Base-by-base conservation (phyloP, 2,888 invertebrate species). In the Cosmia pyralina region DNA sequence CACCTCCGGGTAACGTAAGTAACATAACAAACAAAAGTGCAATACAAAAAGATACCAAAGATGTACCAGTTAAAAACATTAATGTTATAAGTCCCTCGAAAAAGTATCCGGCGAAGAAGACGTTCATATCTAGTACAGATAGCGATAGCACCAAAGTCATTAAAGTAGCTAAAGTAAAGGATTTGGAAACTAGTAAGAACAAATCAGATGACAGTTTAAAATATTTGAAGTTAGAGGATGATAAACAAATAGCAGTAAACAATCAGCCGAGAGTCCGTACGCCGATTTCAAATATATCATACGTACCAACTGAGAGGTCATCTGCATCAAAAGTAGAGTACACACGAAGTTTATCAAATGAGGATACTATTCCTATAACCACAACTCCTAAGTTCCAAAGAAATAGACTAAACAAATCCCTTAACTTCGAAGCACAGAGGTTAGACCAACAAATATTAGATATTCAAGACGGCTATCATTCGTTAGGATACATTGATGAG, bases 391-490 rank as follows among this genome's bases (percentile, higher is more conserved):
- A 92, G 82, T 96, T 96, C 84, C 93, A 96, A 92, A 94, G 96
- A 88, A 95, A 95, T 83, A 94, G 96, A 80, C 79, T 96, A 53
- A 96, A 96, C 82, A 95, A 96, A 86, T 96, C 96, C 4, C 90
- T 96, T 0, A 96, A 96, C 80, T 96, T 95, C 77, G 95, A 96
- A 86, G 95, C 93, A 2, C 96, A 96, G 79, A 91, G 93, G 74
- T 84, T 96, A 85, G 96, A 96, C 79, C 96, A 96, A 83, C 96
- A 96, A 89, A 96, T 96, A 85, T 88, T 96, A 68, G 95, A 96
- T 73, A 96, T 96, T 66, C 96, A 96, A 88, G 96, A 94, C 34
- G 96, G 96, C 13, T 93, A 93, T 82, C 96, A 96, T 80, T 96
- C 96, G 0, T 88, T 96, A 83, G 94, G 95, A 7, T 94, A 94